Percentiles rank a stretch among this genome's conserved stretches.
Evolutionary conservation across 1,140 invertebrate species (phyloP).

Genomic region (Penaeus chinensis): DNA sequence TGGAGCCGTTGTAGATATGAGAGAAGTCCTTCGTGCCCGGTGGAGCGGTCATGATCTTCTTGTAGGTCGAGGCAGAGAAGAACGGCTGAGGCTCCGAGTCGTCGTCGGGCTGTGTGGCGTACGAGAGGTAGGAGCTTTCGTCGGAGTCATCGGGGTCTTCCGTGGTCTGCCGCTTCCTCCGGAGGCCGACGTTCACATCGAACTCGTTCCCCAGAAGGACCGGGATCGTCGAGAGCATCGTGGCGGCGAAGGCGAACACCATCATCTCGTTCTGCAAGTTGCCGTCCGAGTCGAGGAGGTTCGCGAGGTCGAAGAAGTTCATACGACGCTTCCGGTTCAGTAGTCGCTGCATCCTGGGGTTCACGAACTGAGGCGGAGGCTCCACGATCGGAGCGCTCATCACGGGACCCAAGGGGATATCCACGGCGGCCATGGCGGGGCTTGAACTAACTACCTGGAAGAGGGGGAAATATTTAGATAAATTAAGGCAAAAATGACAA

Average conservation of each 20-base stretch:
- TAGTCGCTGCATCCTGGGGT: too few relatives aligned
- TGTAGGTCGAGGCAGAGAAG: constrained; percentile 32
- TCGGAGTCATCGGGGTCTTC: constrained; percentile 18
- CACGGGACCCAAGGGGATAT: too few relatives aligned
- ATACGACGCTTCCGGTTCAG: constrained; percentile 42
- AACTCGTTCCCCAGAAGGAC: constrained; percentile 62
- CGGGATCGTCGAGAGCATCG: constrained; percentile 63
- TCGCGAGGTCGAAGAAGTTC: constrained; percentile 58
- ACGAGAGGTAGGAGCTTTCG: not conserved
- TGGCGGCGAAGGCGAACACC: constrained; percentile 62
- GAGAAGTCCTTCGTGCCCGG: not conserved
- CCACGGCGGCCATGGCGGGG: too few relatives aligned
- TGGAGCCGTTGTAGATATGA: constrained; percentile 19
- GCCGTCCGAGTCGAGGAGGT: constrained; percentile 60
- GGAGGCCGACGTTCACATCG: constrained; percentile 58
- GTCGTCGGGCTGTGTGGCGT: not conserved
- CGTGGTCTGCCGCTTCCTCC: constrained; percentile 26
- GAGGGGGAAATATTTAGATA: too few relatives aligned
- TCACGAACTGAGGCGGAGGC: too few relatives aligned
- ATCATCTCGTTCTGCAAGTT: constrained; percentile 64
- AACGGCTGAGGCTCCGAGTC: not conserved
- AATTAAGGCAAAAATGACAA: too few relatives aligned
- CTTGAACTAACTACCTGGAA: too few relatives aligned
- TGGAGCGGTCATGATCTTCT: constrained; percentile 36
- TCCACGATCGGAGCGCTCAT: too few relatives aligned